Evolutionary conservation across 2,888 invertebrate genomes (phyloP).

Genomic region (Stramonita haemastoma): DNA sequence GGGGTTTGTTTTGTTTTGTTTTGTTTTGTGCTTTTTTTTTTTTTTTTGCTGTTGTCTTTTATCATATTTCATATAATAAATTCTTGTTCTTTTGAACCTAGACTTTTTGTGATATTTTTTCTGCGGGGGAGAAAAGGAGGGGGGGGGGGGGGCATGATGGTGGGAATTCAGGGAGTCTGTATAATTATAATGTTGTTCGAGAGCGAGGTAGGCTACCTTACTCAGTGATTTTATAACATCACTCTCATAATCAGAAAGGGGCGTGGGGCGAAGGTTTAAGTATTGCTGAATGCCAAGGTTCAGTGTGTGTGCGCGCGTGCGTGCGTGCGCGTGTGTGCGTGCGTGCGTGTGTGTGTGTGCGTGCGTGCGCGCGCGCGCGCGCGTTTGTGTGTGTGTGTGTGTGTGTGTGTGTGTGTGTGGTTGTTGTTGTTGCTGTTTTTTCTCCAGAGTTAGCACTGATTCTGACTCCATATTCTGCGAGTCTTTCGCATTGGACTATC

Average conservation of each 20-base stretch:
- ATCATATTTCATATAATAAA: no score
- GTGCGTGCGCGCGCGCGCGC: slow-evolving; percentile 21
- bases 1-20: no score
- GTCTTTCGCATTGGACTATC: no score
- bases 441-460: no score
- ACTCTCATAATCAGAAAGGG: not conserved
- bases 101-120: no score
- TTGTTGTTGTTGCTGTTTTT: no score
- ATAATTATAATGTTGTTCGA: not conserved
- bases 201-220: not conserved
- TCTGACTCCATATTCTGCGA: no score
- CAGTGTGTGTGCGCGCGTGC: not conserved
- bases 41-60: no score
- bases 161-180: not conserved
- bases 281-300: not conserved
- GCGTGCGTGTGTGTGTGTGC: slow-evolving; percentile 23
- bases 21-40: no score
- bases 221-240: not conserved
- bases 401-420: not conserved
- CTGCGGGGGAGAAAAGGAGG: not conserved
- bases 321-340: slow-evolving; percentile 17
- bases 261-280: not conserved
- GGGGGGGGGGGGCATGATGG: not conserved
- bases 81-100: no score
- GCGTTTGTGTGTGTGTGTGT: not conserved